Evolutionary conservation across 2,888 invertebrate genomes (phyloP), one percentile per base, ranked within the genome.

Genomic region (Steinernema hermaphroditum): DNA sequence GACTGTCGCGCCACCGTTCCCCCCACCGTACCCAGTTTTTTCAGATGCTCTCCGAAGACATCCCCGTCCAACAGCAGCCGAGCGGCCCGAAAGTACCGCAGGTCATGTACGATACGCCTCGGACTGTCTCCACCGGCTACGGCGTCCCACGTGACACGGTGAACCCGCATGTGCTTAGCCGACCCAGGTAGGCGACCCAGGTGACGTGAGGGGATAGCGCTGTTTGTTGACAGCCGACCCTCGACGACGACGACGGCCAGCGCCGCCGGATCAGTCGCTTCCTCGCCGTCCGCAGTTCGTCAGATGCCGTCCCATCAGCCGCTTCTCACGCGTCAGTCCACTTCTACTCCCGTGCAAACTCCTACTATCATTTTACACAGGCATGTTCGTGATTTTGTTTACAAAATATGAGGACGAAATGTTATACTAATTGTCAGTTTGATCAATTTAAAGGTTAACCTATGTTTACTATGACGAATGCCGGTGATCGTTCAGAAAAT

Each of bases 281-380:
- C 54, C 6, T 54, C 54, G 27, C 54, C 54, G 54, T 12, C 24
- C 24, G 6, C 12, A 54, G 54, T 54, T 16, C 54, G 54, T 54
- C 22, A 2, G 22, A 54, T 54, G 54, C 54, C 54, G 8, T 54
- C 54, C n/a, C 54, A 54, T 27, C 54, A 54, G 27, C 54, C 54
- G 22, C 54, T 54, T 54, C 54, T 54, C 54, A 54, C 54, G 27
- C 54, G 54, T 4, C 54, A 54, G 29, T 54, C 54, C 27, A 54
- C 24, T 16, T 54, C 54, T 27, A 54, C 22, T 54, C 54, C 54
- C 6, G 19, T 54, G n/a, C 54, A 22, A 16, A 54, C 54, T 8
- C 54, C 54, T 8, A 54, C 54, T 27, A 54, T 54, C 27, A 24
- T 54, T 27, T 16, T 54, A 1, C 54, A 54, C 29, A 27, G 54